These are phyloP conservation scores for Parauchenoglanis ngamensis DNA, from an alignment of 2,797 vertebrate genomes.

Conservation along the genomic window DNA sequence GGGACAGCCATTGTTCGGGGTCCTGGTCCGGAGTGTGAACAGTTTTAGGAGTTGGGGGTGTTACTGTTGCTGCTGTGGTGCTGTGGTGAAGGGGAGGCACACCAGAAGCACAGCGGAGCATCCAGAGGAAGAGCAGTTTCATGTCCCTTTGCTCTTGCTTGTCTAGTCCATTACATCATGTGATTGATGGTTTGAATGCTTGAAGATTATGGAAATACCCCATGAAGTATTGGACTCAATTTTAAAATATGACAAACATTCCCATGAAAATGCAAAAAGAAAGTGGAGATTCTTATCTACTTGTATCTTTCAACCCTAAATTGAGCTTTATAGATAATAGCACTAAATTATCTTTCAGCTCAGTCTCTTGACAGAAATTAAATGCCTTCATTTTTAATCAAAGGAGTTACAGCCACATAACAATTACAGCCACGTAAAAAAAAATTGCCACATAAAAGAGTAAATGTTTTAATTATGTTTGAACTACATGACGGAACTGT, in stretches of 20 bases:
- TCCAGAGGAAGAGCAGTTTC: constrained; percentile 5
- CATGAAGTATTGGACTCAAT: not conserved
- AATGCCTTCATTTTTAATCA: not conserved
- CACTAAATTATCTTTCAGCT: not conserved
- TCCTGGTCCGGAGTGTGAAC: constrained; percentile 30
- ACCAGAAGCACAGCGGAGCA: not conserved
- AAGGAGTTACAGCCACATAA: not conserved
- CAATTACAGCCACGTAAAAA: not conserved
- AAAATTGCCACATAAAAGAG: not conserved
- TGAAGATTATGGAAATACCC: not conserved
- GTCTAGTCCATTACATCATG: not conserved
- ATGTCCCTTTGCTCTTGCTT: constrained; percentile 14
- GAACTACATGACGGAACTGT: not conserved
- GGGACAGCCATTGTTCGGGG: constrained; percentile 68
- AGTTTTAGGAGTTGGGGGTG: constrained; percentile 50
- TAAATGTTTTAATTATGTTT: too few species aligned
- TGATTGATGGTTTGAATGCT: not conserved
- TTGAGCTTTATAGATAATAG: not conserved
- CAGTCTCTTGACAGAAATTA: not conserved
- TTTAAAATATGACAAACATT: not conserved
- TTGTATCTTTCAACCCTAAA: not conserved
- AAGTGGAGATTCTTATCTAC: not conserved
- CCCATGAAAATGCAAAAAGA: not conserved
- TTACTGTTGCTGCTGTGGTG: constrained; percentile 43
- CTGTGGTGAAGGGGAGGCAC: constrained; percentile 47